Percentiles rank a stretch among this genome's conserved stretches.
These are phyloP conservation scores for Temnothorax rugatulus DNA, from an alignment of 2,888 invertebrate genomes.

Conservation along the genomic window DNA sequence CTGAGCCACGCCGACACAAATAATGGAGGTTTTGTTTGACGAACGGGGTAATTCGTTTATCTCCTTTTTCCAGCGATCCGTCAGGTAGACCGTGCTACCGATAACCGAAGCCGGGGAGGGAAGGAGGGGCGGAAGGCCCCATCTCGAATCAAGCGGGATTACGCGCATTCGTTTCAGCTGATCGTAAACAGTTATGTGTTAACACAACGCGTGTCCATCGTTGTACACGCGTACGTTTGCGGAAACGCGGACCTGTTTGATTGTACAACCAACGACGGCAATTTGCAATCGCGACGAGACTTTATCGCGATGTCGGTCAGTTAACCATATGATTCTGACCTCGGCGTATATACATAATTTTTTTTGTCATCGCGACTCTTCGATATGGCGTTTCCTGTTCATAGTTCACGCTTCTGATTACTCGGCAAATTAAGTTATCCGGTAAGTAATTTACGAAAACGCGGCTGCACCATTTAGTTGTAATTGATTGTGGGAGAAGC, in stretches of 20 bases:
- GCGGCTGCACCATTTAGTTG: background rate
- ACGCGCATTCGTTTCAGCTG: constrained; percentile 75
- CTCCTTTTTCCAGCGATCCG: constrained; percentile 74
- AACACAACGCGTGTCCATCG: constrained; percentile 69
- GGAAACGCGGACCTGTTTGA: constrained; percentile 39
- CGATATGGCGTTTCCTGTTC: background rate
- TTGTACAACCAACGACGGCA: constrained; percentile 37
- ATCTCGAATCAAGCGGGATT: constrained; percentile 74
- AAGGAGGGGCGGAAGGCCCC: constrained; percentile 20
- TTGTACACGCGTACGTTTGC: constrained; percentile 36
- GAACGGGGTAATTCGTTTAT: constrained; percentile 75
- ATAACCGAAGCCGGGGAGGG: constrained; percentile 12
- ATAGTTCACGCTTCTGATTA: background rate
- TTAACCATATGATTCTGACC: constrained; percentile 17
- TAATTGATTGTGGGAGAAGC: background rate
- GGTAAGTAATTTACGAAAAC: background rate
- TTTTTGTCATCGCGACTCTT: background rate
- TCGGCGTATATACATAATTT: background rate
- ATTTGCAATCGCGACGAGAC: constrained; percentile 43
- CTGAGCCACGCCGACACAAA: constrained; percentile 74
- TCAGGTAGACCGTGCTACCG: constrained; percentile 46
- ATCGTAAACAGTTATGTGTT: constrained; percentile 76
- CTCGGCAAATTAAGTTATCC: background rate
- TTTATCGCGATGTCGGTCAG: constrained; percentile 10
- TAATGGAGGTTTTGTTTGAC: constrained; percentile 77